phyloP scores from a whole-genome alignment of 2,888 invertebrate genomes.

The Belgica antarctica region DNA sequence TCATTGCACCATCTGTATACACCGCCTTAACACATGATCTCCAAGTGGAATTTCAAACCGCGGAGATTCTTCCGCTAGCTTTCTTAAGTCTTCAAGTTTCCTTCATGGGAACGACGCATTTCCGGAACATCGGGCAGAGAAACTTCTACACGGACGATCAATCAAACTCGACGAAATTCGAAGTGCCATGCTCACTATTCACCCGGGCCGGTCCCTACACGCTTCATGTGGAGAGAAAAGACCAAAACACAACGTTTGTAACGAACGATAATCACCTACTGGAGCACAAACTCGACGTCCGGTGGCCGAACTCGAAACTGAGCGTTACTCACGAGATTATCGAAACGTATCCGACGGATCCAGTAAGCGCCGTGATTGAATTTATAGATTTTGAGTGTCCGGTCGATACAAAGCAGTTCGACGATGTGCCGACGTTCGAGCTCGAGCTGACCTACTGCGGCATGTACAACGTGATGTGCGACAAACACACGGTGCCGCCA shows the following conservation, averaged over 20 bases:
- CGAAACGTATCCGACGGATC: constrained; percentile 74
- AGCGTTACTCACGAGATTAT: constrained; percentile 73
- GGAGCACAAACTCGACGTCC: constrained; percentile 65
- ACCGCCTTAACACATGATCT: constrained; percentile 39
- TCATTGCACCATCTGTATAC: constrained; percentile 33
- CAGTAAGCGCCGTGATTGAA: constrained; percentile 71
- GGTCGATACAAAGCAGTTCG: constrained; percentile 60
- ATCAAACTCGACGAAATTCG: constrained; percentile 55
- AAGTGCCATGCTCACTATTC: constrained; percentile 70
- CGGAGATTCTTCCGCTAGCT: constrained; percentile 23
- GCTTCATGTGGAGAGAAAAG: constrained; percentile 54
- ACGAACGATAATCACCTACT: constrained; percentile 50
- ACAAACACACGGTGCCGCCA: constrained; percentile 56
- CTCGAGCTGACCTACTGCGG: constrained; percentile 79
- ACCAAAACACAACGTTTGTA: constrained; percentile 40
- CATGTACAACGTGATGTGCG: constrained; percentile 69
- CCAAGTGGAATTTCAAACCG: constrained; percentile 35
- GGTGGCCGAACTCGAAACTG: constrained; percentile 75
- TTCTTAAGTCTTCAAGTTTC: constrained; percentile 31
- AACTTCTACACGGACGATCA: constrained; percentile 46
- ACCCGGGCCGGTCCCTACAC: constrained; percentile 68
- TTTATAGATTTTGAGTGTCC: constrained; percentile 73
- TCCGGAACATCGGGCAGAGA: constrained; percentile 48
- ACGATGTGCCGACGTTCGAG: constrained; percentile 67
- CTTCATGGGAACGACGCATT: constrained; percentile 20